Evolutionary conservation across 2,888 invertebrate species (phyloP).

Genomic region (Aphidius colemani): DNA sequence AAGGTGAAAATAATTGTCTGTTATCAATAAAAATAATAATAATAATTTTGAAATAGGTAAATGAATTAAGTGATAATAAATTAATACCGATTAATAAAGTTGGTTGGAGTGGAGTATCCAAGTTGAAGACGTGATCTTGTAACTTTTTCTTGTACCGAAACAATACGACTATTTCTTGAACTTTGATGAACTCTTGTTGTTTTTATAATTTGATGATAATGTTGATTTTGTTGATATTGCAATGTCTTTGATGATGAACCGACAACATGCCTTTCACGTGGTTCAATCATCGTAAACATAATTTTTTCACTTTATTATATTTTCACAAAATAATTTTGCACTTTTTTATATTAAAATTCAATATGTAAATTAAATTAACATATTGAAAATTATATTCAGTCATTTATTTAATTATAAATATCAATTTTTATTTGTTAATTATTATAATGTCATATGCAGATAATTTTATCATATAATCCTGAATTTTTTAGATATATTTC

Average conservation of each 20-base stretch:
- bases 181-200: constrained; percentile 56
- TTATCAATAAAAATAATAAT: no score
- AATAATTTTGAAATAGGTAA: no score
- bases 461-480: constrained; percentile 16
- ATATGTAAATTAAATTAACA: background rate
- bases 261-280: constrained; percentile 47
- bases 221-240: constrained; percentile 43
- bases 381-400: constrained; percentile 5
- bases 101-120: constrained; percentile 58
- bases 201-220: constrained; percentile 54
- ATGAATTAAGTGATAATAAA: constrained; percentile 2
- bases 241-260: constrained; percentile 34
- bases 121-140: constrained; percentile 57
- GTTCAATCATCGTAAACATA: constrained; percentile 54
- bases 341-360: background rate
- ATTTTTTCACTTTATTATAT: constrained; percentile 30
- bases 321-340: constrained; percentile 23
- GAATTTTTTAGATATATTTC: constrained; percentile 41
- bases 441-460: constrained; percentile 1
- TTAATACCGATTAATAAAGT: constrained; percentile 57
- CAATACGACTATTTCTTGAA: constrained; percentile 51
- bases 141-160: constrained; percentile 58
- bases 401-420: constrained; percentile 1
- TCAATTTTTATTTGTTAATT: background rate
- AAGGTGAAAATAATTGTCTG: no score